Conservation (phyloP, 2,888 invertebrate species). For the Lycaena phlaeas region DNA sequence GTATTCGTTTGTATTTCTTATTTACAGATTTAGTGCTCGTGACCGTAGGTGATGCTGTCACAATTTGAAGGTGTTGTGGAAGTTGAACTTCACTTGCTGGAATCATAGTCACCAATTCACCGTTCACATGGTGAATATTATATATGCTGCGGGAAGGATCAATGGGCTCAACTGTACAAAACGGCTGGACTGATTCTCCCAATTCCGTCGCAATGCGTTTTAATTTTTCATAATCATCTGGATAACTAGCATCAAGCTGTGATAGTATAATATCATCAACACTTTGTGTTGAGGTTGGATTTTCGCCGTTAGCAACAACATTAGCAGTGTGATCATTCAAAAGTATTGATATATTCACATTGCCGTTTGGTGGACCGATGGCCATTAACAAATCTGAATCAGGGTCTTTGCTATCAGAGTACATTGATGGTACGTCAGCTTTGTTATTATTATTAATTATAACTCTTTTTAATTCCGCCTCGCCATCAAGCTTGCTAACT, state of each 20-base stretch:
- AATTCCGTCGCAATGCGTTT: constrained; percentile 89
- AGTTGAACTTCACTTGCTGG: constrained; percentile 58
- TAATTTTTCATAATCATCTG: constrained; percentile 88
- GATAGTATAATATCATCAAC: constrained; percentile 81
- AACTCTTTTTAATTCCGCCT: constrained; percentile 50
- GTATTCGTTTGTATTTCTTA: constrained; percentile 82
- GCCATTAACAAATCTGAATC: constrained; percentile 55
- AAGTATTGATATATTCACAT: constrained; percentile 62
- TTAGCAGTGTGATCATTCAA: constrained; percentile 58
- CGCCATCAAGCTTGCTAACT: constrained; percentile 50
- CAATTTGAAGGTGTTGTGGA: constrained; percentile 69
- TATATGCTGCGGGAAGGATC: constrained; percentile 70
- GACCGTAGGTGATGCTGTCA: constrained; percentile 73
- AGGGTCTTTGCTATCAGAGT: constrained; percentile 53
- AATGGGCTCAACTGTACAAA: constrained; percentile 73
- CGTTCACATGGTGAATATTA: constrained; percentile 66
- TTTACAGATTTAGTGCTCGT: constrained; percentile 75
- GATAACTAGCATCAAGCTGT: constrained; percentile 78
- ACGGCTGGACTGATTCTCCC: constrained; percentile 82
- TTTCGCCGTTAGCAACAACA: constrained; percentile 60
- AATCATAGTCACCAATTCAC: constrained; percentile 61
- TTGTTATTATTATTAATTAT: constrained; percentile 64
- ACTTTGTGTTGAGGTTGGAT: constrained; percentile 73
- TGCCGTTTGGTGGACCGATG: constrained; percentile 49
- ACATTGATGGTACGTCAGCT: constrained; percentile 71